Evolutionary conservation across 2,888 invertebrate species (phyloP), one percentile per base, ranked within the genome.

Genomic region (Gari tellinella): DNA sequence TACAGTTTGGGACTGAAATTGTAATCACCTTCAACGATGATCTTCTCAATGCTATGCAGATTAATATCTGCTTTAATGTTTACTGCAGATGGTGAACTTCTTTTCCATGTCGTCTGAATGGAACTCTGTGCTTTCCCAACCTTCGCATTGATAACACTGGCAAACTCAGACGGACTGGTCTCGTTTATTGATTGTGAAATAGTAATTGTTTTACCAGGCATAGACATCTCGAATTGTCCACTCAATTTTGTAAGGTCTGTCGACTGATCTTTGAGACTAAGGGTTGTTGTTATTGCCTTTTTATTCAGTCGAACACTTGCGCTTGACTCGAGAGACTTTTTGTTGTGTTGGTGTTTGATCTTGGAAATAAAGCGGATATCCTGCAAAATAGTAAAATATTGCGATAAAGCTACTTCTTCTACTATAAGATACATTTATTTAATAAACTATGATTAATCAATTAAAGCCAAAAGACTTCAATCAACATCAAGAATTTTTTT

Each of bases 141-240:
- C 40, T 73, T 61, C n/a, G 75, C 53, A 25, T 72, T 73, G 21
- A 86, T 46, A 10, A 70, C 69, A 56, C 84, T 81, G 10, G 65
- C 73, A 57, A 72, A 84, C 38, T 81, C 67, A 38, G 79, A 78
- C 15, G 72, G 66, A 23, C 65, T 73, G 0, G 48, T 61, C 69
- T 87, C 82, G 2, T 52, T 57, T n/a, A 87, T 63, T 17, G 69
- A 65, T n/a, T 84, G 80, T 0, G 80, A 80, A 1, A 86, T 26
- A 40, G 55, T 55, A 3, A 88, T 25, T 19, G 76, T 72, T 55
- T 81, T 83, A 25, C 88, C 87, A 21, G 83, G 85, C 55, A 81
- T 80, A 8, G 69, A 66, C 21, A 90, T 60, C 1, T 70, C 60
- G 25, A 81, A 69, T 26, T 72, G 65, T 23, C 86, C 88, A 2